Base-by-base conservation (phyloP, 1,140 invertebrate genomes). In the Lepidurus packardi region DNA sequence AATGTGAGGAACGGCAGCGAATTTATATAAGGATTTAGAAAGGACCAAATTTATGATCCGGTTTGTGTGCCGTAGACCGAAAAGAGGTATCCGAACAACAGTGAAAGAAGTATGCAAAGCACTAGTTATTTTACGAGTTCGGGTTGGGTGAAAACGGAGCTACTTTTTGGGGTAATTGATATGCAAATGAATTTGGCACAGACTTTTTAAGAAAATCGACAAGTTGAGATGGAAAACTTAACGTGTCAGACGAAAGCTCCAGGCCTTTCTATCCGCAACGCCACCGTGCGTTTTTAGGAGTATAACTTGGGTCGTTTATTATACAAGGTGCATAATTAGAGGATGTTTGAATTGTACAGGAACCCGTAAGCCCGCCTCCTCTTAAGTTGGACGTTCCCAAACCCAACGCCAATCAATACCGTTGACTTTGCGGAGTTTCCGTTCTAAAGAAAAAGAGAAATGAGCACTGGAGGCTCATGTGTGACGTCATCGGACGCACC, bases 251-350 rank as follows among this genome's bases (percentile, higher is more conserved):
- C 53, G 7, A 21, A 65, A 65, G 16, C 9, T 65, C 6, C 13
- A 65, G 21, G 53, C 16, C n/a, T 21, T 4, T 65, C 16, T 65
- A 13, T 9, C 13, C 16, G 16, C 13, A 13, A 21, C 53, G 16
- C 8, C n/a, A 6, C 16, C 16, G 7, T 65, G 10, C 53, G 21
- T 21, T 65, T 16, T 47, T 8, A 34, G 34, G 34, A 34, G 9
- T 21, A n/a, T 65, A 7, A 1, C 16, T 13, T 65, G 16, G 47
- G 16, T 21, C 16, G 53, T 65, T 65, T n/a, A 65, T 65, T 21
- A 65, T 65, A n/a, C 53, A 65, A 65, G 21, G 53, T n/a, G 53
- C 53, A 65, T 21, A 65, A 65, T 65, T 65, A 65, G 53, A 6
- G 53, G 8, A 21, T 65, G 21, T 65, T 65, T 65, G 53, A 65